These are phyloP conservation scores for Chelonus insularis DNA, from an alignment of 1,140 invertebrate genomes.

Conservation along the genomic window DNA sequence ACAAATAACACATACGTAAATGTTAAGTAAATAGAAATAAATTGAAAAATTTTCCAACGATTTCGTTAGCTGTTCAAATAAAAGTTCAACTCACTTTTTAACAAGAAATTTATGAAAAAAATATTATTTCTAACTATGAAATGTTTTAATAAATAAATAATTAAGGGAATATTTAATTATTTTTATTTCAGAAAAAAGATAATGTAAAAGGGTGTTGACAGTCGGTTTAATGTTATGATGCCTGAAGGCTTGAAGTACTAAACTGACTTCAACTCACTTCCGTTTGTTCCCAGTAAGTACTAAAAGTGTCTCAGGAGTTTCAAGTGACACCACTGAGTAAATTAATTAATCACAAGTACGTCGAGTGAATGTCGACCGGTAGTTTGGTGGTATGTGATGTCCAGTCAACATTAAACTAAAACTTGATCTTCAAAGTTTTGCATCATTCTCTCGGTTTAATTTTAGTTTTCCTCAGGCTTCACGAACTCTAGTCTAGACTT, in stretches of 20 bases:
- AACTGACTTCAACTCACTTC: not conserved
- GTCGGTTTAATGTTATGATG: not conserved
- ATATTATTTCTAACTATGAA: too few relatives aligned
- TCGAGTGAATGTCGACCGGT: not conserved
- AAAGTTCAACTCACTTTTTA: too few relatives aligned
- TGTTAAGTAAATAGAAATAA: too few relatives aligned
- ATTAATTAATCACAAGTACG: conserved; percentile 21
- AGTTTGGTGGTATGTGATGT: conserved; percentile 9
- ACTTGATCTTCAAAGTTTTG: conserved; percentile 6
- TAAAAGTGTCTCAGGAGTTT: conserved; percentile 13
- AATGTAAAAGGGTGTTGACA: too few relatives aligned
- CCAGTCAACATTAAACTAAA: conserved; percentile 16
- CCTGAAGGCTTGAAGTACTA: not conserved
- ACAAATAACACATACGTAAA: too few relatives aligned
- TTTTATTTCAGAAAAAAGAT: too few relatives aligned
- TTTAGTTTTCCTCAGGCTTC: not conserved
- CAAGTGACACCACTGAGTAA: conserved; percentile 13
- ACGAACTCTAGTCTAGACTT: not conserved
- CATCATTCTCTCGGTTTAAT: not conserved
- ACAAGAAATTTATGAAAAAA: too few relatives aligned
- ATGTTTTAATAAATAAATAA: too few relatives aligned
- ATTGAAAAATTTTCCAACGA: too few relatives aligned
- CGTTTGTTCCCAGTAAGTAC: not conserved
- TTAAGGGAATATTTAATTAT: too few relatives aligned
- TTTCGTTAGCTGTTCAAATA: too few relatives aligned